Evolutionary conservation across 2,888 invertebrate genomes (phyloP).

Genomic region (Hoplodrina ambigua): DNA sequence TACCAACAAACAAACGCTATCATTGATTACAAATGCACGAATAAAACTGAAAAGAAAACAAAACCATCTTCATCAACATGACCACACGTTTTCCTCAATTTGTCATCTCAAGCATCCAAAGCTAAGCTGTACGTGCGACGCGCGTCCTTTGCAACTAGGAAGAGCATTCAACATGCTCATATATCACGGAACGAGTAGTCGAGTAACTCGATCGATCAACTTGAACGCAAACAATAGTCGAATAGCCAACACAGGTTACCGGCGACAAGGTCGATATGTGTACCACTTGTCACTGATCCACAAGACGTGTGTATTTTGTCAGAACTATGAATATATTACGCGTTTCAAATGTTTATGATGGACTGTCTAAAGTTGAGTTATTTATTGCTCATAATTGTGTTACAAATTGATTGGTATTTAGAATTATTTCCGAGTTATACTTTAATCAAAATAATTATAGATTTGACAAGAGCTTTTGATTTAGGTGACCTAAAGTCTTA

Average conservation of each 20-base stretch:
- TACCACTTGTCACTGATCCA: constrained; percentile 57
- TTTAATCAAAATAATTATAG: background rate
- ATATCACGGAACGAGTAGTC: constrained; percentile 50
- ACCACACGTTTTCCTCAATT: constrained; percentile 34
- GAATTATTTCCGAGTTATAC: constrained; percentile 3
- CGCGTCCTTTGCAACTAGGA: constrained; percentile 58
- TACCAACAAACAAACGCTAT: background rate
- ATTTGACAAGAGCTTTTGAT: background rate
- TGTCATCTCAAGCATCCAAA: constrained; percentile 41
- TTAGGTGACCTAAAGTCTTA: background rate
- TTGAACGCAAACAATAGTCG: constrained; percentile 56
- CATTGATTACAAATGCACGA: constrained; percentile 17
- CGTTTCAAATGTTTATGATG: constrained; percentile 36
- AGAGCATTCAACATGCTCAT: constrained; percentile 50
- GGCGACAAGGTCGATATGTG: constrained; percentile 67
- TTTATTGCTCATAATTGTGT: constrained; percentile 25
- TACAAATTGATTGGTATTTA: constrained; percentile 30
- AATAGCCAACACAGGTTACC: constrained; percentile 42
- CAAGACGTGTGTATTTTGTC: constrained; percentile 40
- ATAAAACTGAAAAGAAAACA: constrained; percentile 2
- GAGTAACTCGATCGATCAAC: constrained; percentile 65
- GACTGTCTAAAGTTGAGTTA: constrained; percentile 27
- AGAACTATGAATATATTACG: constrained; percentile 49
- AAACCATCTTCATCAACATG: constrained; percentile 14
- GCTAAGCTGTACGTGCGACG: constrained; percentile 15